Evolutionary conservation across 35 echinoderm and acorn worm genomes (phyloP).

Genomic region (Heliocidaris tuberculata): DNA sequence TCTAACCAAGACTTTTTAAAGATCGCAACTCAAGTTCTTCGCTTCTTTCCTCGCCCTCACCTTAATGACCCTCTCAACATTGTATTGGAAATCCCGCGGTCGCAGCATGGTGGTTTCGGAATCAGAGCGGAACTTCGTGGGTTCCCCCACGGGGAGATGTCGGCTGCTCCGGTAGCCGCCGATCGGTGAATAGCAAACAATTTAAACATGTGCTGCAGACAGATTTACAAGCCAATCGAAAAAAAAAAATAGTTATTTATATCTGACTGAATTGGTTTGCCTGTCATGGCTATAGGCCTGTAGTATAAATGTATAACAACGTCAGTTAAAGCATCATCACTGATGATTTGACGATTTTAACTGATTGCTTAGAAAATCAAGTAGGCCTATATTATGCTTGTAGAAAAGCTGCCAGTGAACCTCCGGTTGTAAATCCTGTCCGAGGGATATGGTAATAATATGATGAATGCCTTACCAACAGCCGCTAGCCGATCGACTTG

Average conservation of each 20-base stretch:
- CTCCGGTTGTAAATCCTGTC: too few relatives aligned
- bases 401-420: too few relatives aligned
- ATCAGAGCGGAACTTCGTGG: neutral
- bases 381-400: too few relatives aligned
- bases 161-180: neutral
- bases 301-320: too few relatives aligned
- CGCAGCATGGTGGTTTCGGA: neutral
- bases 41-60: neutral
- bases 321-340: too few relatives aligned
- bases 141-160: conserved; percentile 13
- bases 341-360: too few relatives aligned
- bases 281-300: neutral
- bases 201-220: conserved; percentile 1
- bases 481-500: too few relatives aligned
- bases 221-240: neutral
- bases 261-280: neutral
- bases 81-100: neutral
- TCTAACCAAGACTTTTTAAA: neutral
- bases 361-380: too few relatives aligned
- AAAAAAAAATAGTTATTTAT: neutral
- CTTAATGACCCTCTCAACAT: neutral
- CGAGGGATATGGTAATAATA: too few relatives aligned
- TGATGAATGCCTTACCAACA: too few relatives aligned
- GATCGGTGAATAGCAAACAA: neutral
- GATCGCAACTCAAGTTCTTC: neutral